A percentile compares a stretch with the other conserved stretches of the same genome.
These are phyloP conservation scores for Lycaon pictus DNA, from an alignment of 2,113 vertebrate species.

Conservation along the genomic window DNA sequence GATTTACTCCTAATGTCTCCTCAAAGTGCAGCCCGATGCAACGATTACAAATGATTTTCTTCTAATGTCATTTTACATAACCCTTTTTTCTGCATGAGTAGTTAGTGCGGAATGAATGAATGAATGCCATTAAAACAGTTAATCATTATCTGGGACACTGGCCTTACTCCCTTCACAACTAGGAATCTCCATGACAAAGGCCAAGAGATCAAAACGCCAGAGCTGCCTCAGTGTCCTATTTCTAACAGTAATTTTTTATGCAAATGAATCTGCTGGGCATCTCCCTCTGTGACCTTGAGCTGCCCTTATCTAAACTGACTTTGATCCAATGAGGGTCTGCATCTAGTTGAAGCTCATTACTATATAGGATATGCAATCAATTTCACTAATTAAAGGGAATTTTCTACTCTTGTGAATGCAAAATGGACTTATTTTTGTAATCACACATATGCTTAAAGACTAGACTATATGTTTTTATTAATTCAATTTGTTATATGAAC, in stretches of 20 bases:
- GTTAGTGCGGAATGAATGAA: conserved; percentile 93
- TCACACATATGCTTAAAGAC: background rate
- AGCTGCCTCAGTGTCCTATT: conserved; percentile 89
- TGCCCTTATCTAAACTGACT: conserved; percentile 90
- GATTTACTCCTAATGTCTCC: conserved; percentile 95
- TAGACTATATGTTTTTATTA: conserved; percentile 38
- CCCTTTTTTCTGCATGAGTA: conserved; percentile 96
- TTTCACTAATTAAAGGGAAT: conserved; percentile 88
- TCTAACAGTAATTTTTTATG: conserved; percentile 93
- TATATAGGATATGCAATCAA: conserved; percentile 86
- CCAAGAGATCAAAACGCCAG: conserved; percentile 92
- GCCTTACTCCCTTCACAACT: conserved; percentile 88
- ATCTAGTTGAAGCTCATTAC: conserved; percentile 87
- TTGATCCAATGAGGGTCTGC: conserved; percentile 87
- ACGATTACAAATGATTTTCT: conserved; percentile 96
- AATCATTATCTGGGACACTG: conserved; percentile 94
- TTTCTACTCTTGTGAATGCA: conserved; percentile 75
- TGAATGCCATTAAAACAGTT: conserved; percentile 96
- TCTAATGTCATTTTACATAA: conserved; percentile 96
- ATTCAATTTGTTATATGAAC: conserved; percentile 41
- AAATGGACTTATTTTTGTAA: conserved; percentile 2
- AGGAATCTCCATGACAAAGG: conserved; percentile 96
- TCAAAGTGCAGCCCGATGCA: conserved; percentile 94
- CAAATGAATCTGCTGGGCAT: conserved; percentile 90
- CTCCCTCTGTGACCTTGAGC: conserved; percentile 91